Base-by-base conservation (phyloP, 2,797 vertebrate genomes). In the Cirrhinus mrigala region DNA sequence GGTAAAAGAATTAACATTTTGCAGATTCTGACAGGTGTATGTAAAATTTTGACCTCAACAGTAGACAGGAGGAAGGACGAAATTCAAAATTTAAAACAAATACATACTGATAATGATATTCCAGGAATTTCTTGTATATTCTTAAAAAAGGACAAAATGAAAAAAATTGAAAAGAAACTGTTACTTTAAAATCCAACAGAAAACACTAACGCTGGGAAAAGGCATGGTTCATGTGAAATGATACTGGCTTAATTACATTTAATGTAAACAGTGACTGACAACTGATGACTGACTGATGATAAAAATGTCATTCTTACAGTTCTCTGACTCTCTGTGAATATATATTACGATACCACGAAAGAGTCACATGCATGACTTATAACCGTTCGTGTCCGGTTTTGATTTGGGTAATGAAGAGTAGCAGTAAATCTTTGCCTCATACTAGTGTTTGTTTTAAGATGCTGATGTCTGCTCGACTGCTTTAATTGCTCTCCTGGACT, bases 371-470 rank as follows among this genome's bases (percentile, higher is more conserved):
- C 44, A 20, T 85, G 87, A 83, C 82, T 88, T 83, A 85, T 76
- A 74, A 54, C 68, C 27, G 58, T 16, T 54, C 24, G 44, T 74
- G 66, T 68, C 52, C 8, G 60, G 71, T 82, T 86, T 81, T 85
- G 68, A 83, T 84, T 81, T 74, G 64, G 44, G 68, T 74, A 46
- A 37, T 56, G 82, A 70, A 60, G 58, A 50, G 71, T 27, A 73
- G 56, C 46, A 58, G 37, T 85, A 84, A 85, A 88, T 88, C 85
- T 87, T 37, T 22, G 14, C 46, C 37, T 81, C 58, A 75, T 62
- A 54, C 58, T 69, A 33, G 33, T 84, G 85, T 87, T 85, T 88
- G 89, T 81, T 83, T 85, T 73, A 86, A 60, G 71, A 78, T 83
- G 79, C 69, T 62, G 78, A 84, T 85, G 78, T 81, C 27, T 62